These are phyloP conservation scores for Drosophila equinoxialis DNA, from an alignment of 1,140 invertebrate species.

Conservation along the genomic window DNA sequence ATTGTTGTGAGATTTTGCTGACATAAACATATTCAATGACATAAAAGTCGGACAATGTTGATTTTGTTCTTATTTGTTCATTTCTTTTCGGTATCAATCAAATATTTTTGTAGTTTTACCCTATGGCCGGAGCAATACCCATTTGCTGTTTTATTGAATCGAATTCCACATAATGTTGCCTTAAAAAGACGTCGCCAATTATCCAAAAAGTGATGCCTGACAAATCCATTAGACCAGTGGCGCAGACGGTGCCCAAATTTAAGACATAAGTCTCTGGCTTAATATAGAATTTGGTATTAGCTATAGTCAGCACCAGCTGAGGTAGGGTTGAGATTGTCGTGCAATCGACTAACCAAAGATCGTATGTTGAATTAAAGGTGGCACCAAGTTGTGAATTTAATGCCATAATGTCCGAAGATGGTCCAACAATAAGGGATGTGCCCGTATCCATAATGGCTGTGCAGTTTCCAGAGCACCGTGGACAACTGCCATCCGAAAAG, in stretches of 20 bases:
- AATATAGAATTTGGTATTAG: constrained; percentile 16
- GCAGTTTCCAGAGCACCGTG: constrained; percentile 75
- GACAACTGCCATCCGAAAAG: not conserved
- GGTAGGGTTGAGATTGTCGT: constrained; percentile 9
- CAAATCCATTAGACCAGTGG: constrained; percentile 42
- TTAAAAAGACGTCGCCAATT: constrained; percentile 86
- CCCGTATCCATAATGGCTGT: constrained; percentile 90
- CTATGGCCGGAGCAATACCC: not conserved
- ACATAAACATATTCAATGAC: too few species aligned
- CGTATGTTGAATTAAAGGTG: constrained; percentile 9
- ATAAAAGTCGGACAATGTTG: too few species aligned
- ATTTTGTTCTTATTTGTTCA: too few species aligned
- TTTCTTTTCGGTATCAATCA: not conserved
- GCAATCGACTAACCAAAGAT: constrained; percentile 29
- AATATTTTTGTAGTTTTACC: not conserved
- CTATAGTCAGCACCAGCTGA: constrained; percentile 17
- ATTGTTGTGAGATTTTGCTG: too few species aligned
- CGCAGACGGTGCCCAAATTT: constrained; percentile 18
- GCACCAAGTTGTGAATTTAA: constrained; percentile 49
- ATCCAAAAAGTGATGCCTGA: constrained; percentile 39
- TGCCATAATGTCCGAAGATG: constrained; percentile 84
- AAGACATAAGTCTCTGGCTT: constrained; percentile 39
- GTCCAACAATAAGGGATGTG: constrained; percentile 89
- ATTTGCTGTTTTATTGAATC: constrained; percentile 84
- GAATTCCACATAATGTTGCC: constrained; percentile 87